Base-by-base conservation (phyloP, 2,888 invertebrate species). In the Agrypnus murinus region DNA sequence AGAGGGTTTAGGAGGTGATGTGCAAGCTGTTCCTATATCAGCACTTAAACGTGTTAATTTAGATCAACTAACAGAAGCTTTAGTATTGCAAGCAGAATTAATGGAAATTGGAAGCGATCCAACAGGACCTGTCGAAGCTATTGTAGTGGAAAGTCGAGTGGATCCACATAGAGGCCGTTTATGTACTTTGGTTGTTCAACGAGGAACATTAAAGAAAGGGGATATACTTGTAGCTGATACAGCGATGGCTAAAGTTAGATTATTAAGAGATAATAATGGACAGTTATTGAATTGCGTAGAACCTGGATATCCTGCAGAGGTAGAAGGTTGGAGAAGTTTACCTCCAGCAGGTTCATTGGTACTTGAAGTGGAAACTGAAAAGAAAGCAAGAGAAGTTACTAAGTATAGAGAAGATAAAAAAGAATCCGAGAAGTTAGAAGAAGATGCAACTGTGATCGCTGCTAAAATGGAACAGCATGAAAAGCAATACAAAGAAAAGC, bases 1-100 rank as follows among this genome's bases (percentile, higher is more conserved):
- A 46, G 99, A 99, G 85, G 93, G 93, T 12, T 84, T 92, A 63
- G 98, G 98, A 0, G 99, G 99, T 0, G 97, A 98, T 72, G 89
- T 96, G 1, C 98, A 98, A 86, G 92, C 93, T 2, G 92, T 99
- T 63, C 92, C 93, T 0, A 92, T 99, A 71, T 99, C 99, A 0
- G 99, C 99, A 0, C 86, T 97, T 0, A 93, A 95, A 85, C 91
- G 92, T 65, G 90, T 89, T 3, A 95, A 97, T 84, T 85, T 99
- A 31, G 87, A 92, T 65, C 86, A 89, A 0, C 86, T 99, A 60
- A 91, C 94, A 57, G 98, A 98, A 80, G 93, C 96, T 0, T 90
- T 99, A 60, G 88, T 91, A 9, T 86, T 92, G 4, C 94, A 95
- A 84, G 94, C 95, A 0, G 97, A 98, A 82, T 80, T 98, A 0